Evolutionary conservation across 2,888 invertebrate genomes (phyloP).

Genomic region (Coecobrya sp.): DNA sequence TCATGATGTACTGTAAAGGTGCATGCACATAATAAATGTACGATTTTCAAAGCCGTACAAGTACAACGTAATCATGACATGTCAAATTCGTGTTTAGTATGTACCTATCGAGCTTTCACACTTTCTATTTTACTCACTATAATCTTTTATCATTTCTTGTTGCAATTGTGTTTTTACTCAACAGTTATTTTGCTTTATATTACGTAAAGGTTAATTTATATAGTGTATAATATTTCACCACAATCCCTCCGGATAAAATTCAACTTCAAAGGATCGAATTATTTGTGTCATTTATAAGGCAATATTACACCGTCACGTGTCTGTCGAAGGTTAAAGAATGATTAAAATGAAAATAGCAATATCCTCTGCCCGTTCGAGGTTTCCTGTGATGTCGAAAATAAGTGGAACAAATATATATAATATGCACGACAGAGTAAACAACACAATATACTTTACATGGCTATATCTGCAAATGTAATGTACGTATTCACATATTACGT

Average conservation of each 20-base stretch:
- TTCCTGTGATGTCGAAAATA: constrained; percentile 16
- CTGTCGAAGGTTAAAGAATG: constrained; percentile 4
- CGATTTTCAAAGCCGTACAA: no score
- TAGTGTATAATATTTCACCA: neutral
- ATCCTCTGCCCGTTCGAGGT: neutral
- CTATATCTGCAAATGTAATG: neutral
- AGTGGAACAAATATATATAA: neutral
- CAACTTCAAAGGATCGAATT: neutral
- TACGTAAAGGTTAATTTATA: neutral
- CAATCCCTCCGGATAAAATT: neutral
- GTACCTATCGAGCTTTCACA: no score
- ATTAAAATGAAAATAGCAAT: constrained; percentile 5
- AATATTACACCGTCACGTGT: neutral
- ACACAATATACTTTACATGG: neutral
- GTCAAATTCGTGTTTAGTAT: no score
- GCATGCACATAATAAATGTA: no score
- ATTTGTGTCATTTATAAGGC: neutral
- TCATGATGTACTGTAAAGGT: no score
- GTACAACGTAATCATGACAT: no score
- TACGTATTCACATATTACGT: no score
- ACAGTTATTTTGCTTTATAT: neutral
- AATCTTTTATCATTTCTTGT: no score
- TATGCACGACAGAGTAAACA: constrained; percentile 6
- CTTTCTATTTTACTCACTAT: no score
- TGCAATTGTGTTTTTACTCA: no score